A percentile compares a stretch with the other conserved stretches of the same genome.
phyloP scores from a whole-genome alignment of 1,140 invertebrate species.

The Ruditapes philippinarum region DNA sequence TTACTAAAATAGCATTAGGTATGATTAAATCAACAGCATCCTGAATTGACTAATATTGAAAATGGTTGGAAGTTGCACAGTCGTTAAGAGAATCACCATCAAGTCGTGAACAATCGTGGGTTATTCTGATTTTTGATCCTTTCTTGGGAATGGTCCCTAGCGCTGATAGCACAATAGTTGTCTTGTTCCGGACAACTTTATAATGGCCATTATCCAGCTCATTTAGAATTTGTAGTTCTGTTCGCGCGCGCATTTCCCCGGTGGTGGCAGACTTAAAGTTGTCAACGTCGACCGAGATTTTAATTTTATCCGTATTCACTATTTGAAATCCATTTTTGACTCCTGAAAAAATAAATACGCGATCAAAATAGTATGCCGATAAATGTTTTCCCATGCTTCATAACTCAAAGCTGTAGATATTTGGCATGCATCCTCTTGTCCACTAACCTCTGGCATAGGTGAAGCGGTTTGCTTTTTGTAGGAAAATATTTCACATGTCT shows the following conservation, averaged over 20 bases:
- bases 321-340: slow-evolving; percentile 21
- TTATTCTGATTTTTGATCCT: neutral
- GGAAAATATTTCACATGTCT: neutral
- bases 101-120: neutral
- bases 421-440: neutral
- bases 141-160: slow-evolving; percentile 14
- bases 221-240: slow-evolving; percentile 7
- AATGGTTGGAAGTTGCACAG: neutral
- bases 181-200: neutral
- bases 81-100: neutral
- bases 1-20: slow-evolving; percentile 27
- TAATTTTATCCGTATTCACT: neutral
- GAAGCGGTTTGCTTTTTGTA: neutral
- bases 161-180: neutral
- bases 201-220: slow-evolving; percentile 14
- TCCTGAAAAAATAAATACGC: neutral
- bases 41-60: slow-evolving; percentile 1
- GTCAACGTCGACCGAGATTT: neutral
- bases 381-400: neutral
- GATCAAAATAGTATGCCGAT: neutral
- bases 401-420: neutral
- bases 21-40: slow-evolving; percentile 6
- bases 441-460: neutral
- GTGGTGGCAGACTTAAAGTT: neutral
- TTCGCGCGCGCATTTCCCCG: slow-evolving; percentile 26